Conservation (phyloP, 2,888 invertebrate genomes). For the Chromoteleia sp. region DNA sequence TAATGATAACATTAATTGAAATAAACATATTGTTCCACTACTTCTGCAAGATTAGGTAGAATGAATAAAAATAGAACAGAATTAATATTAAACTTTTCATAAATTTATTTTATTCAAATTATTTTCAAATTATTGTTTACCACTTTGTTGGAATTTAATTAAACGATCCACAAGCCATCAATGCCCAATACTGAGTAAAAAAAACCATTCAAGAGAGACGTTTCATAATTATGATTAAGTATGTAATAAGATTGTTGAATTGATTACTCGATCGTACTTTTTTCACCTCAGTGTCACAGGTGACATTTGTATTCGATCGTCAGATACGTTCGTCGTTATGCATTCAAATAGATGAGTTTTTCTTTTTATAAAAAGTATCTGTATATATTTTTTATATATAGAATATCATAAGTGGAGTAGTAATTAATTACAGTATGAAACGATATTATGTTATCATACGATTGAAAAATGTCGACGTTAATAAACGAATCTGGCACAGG, state of each 20-base stretch:
- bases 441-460: not conserved
- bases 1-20: too few species aligned
- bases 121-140: too few species aligned
- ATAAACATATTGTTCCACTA: too few species aligned
- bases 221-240: not conserved
- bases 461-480: constrained; percentile 11
- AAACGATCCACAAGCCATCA: not conserved
- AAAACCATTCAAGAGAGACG: not conserved
- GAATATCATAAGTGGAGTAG: constrained; percentile 14
- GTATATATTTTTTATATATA: constrained; percentile 53
- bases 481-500: constrained; percentile 27
- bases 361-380: constrained; percentile 23
- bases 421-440: constrained; percentile 9
- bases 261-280: not conserved
- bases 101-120: too few species aligned
- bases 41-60: too few species aligned
- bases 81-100: too few species aligned
- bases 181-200: not conserved
- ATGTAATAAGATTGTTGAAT: not conserved
- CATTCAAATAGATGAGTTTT: not conserved
- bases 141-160: not conserved
- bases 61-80: too few species aligned
- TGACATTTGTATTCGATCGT: constrained; percentile 1
- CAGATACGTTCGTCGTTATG: constrained; percentile 4
- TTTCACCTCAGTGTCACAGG: not conserved